A percentile compares a stretch with the other conserved stretches of the same genome.
These are phyloP conservation scores for Prochilodus magdalenae DNA, from an alignment of 2,113 vertebrate genomes.

Conservation along the genomic window DNA sequence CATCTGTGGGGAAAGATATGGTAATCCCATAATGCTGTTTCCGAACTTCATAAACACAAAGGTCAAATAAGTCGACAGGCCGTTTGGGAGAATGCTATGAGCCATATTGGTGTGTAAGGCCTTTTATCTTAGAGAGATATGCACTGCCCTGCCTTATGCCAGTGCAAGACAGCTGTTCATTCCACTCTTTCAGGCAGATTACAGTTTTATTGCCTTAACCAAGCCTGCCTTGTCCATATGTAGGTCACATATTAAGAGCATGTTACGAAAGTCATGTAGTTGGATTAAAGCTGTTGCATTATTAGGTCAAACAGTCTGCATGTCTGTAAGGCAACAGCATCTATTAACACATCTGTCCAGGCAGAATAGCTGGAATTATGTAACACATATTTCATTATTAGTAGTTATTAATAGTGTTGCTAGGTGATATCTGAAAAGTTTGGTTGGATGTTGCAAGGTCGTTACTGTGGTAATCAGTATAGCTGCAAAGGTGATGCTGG, in stretches of 20 bases:
- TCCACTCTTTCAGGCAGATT: slow-evolving; percentile 15
- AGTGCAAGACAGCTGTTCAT: slow-evolving; percentile 10
- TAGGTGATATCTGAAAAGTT: too few relatives aligned
- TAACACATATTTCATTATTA: too few relatives aligned
- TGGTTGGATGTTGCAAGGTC: too few relatives aligned
- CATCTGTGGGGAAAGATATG: neutral
- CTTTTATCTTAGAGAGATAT: slow-evolving; percentile 27
- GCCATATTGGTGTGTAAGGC: neutral
- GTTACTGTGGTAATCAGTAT: too few relatives aligned
- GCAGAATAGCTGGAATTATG: too few relatives aligned
- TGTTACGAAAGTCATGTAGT: too few relatives aligned
- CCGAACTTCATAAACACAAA: neutral
- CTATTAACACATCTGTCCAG: too few relatives aligned
- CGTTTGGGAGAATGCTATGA: neutral
- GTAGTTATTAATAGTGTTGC: too few relatives aligned
- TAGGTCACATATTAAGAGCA: neutral
- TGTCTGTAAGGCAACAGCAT: too few relatives aligned
- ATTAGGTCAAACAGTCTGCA: neutral
- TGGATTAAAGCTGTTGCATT: neutral
- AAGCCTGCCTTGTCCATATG: neutral
- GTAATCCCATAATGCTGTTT: neutral
- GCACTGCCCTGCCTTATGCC: slow-evolving; percentile 19
- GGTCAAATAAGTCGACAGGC: neutral
- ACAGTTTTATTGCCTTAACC: neutral
- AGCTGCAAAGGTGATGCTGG: too few relatives aligned